A percentile compares a stretch with the other conserved stretches of the same genome.
These are phyloP conservation scores for Metellina segmentata DNA, from an alignment of 2,888 invertebrate species.

Conservation along the genomic window DNA sequence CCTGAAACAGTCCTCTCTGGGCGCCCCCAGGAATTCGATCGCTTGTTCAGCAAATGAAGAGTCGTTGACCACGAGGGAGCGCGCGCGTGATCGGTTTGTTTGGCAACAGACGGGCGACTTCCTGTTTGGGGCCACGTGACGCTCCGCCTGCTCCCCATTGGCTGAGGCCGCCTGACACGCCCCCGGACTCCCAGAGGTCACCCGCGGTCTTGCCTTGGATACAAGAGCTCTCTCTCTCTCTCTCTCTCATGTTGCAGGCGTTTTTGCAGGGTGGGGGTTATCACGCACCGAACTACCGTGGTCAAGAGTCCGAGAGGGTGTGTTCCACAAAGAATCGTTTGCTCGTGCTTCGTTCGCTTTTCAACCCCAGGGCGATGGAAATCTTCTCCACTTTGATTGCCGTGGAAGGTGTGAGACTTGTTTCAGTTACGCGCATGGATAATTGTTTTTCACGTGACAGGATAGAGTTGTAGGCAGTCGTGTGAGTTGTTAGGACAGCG, in stretches of 20 bases:
- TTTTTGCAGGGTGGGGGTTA: neutral
- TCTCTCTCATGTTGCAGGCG: neutral
- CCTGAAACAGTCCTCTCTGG: neutral
- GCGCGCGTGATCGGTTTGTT: conserved; percentile 70
- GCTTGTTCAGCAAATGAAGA: neutral
- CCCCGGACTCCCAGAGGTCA: conserved; percentile 54
- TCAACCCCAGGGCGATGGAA: too few relatives aligned
- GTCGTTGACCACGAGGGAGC: conserved; percentile 63
- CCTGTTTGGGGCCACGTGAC: conserved; percentile 45
- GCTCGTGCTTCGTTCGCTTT: too few relatives aligned
- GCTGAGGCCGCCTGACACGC: conserved; percentile 13
- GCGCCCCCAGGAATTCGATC: neutral
- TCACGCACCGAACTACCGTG: too few relatives aligned
- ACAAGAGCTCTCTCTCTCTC: conserved; percentile 6
- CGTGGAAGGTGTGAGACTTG: too few relatives aligned
- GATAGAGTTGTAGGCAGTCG: too few relatives aligned
- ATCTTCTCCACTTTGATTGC: too few relatives aligned
- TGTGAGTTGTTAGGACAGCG: too few relatives aligned
- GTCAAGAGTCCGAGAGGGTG: too few relatives aligned
- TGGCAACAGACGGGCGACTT: conserved; percentile 65
- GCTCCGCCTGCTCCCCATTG: conserved; percentile 12
- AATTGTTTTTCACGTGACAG: too few relatives aligned
- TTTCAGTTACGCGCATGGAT: too few relatives aligned
- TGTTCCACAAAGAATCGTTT: too few relatives aligned
- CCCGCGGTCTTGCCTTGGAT: neutral